Conservation (phyloP, 2,888 invertebrate genomes). For the Ypsolopha scabrella region DNA sequence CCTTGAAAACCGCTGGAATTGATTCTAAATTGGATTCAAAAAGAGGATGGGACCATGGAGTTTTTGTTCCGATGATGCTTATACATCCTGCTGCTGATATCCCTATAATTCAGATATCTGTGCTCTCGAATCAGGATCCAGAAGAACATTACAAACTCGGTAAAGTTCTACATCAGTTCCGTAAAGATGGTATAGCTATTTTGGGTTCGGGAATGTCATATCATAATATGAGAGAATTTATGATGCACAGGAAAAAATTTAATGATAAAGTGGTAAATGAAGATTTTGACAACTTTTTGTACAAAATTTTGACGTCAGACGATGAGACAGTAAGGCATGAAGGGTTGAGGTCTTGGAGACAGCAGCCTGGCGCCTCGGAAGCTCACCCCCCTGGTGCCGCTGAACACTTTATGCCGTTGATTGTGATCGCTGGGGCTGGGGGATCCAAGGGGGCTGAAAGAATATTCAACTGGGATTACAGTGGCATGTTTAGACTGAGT, state of each 20-base stretch:
- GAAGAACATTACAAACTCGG: conserved; percentile 50
- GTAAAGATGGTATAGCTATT: conserved; percentile 52
- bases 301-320: conserved; percentile 40
- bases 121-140: conserved; percentile 41
- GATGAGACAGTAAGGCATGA: conserved; percentile 29
- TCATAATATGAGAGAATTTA: conserved; percentile 58
- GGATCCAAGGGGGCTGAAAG: conserved; percentile 38
- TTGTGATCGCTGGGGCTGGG: conserved; percentile 54
- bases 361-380: conserved; percentile 41
- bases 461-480: conserved; percentile 58
- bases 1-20: conserved; percentile 39
- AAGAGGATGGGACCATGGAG: conserved; percentile 64
- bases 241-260: conserved; percentile 18
- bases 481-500: conserved; percentile 44
- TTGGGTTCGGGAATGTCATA: conserved; percentile 61
- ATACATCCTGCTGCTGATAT: conserved; percentile 53
- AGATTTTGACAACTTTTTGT: conserved; percentile 51
- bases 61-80: conserved; percentile 61
- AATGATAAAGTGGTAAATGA: conserved; percentile 31
- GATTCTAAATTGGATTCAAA: conserved; percentile 42
- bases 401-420: conserved; percentile 56
- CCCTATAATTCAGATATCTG: conserved; percentile 55
- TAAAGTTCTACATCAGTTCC: conserved; percentile 35
- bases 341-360: conserved; percentile 37
- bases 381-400: conserved; percentile 50